A percentile compares a stretch with the other conserved stretches of the same genome.
Evolutionary conservation across 1,140 invertebrate species (phyloP).

Genomic region (Pinna nobilis): DNA sequence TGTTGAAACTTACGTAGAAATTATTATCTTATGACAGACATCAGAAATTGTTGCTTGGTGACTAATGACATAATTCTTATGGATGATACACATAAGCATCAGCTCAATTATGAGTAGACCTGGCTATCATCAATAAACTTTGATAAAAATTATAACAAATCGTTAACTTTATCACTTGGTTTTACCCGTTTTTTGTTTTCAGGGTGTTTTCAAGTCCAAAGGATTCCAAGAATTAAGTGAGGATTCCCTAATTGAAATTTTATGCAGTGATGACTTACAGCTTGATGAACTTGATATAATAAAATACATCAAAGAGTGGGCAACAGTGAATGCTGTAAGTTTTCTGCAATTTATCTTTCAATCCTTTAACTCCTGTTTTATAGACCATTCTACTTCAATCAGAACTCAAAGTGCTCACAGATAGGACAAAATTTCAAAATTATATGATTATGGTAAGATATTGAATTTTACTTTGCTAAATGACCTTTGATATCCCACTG

Average conservation of each 20-base stretch:
- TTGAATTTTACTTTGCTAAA: neutral
- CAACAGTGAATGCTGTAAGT: conserved; percentile 70
- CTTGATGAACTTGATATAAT: conserved; percentile 71
- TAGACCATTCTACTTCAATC: too few relatives aligned
- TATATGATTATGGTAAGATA: neutral
- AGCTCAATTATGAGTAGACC: too few relatives aligned
- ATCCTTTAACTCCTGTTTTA: too few relatives aligned
- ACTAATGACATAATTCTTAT: too few relatives aligned
- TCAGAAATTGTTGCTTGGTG: too few relatives aligned
- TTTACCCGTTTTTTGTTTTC: conserved; percentile 34
- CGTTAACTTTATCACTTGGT: neutral
- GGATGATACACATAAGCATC: too few relatives aligned
- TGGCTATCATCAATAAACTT: too few relatives aligned
- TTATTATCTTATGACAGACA: too few relatives aligned
- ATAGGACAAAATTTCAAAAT: too few relatives aligned
- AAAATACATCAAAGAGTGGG: conserved; percentile 70
- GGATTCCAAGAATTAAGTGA: conserved; percentile 71
- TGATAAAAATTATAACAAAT: neutral
- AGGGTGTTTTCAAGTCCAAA: conserved; percentile 72
- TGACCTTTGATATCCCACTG: too few relatives aligned
- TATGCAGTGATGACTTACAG: conserved; percentile 61
- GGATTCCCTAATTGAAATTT: conserved; percentile 63
- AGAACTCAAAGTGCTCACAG: too few relatives aligned
- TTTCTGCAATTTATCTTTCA: neutral
- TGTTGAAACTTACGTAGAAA: too few relatives aligned